Percentiles rank a stretch among this genome's conserved stretches.
Evolutionary conservation across 2,888 invertebrate species (phyloP).

Genomic region (Acrobasis repandana): DNA sequence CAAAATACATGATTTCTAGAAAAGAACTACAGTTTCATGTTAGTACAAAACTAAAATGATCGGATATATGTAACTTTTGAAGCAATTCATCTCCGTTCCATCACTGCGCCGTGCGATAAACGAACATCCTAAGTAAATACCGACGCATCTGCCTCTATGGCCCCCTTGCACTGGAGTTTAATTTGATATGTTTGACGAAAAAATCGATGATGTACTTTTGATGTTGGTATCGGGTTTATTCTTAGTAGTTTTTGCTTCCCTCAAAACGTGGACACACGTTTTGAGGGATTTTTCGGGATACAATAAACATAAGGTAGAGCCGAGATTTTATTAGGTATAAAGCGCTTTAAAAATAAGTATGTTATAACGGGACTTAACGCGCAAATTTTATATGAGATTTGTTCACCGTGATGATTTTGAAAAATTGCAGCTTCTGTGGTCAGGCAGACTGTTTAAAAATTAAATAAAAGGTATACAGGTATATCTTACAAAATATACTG

Average conservation of each 20-base stretch:
- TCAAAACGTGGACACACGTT: background rate
- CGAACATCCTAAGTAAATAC: slow-evolving; percentile 75
- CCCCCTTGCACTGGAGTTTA: slow-evolving; percentile 19
- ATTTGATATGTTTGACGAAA: slow-evolving; percentile 19
- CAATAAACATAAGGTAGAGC: background rate
- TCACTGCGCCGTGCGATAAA: slow-evolving; percentile 44
- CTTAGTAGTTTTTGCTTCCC: slow-evolving; percentile 1
- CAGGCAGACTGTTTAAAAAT: background rate
- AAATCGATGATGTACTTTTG: slow-evolving; percentile 19
- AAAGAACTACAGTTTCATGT: background rate
- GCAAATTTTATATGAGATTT: background rate
- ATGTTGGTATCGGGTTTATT: slow-evolving; percentile 19
- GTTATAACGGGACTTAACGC: background rate
- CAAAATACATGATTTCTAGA: background rate
- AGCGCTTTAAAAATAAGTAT: too few relatives aligned
- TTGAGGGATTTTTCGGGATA: background rate
- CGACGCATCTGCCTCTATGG: slow-evolving; percentile 67
- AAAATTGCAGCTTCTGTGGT: background rate
- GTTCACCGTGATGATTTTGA: too few relatives aligned
- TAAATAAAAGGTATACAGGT: too few relatives aligned
- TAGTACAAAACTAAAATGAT: background rate
- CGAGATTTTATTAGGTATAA: background rate
- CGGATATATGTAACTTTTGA: slow-evolving; percentile 15
- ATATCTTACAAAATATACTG: too few relatives aligned
- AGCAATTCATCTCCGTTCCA: slow-evolving; percentile 45